Conservation (phyloP, 53 echinoderm and acorn worm species). For the Actinopyga echinites region DNA sequence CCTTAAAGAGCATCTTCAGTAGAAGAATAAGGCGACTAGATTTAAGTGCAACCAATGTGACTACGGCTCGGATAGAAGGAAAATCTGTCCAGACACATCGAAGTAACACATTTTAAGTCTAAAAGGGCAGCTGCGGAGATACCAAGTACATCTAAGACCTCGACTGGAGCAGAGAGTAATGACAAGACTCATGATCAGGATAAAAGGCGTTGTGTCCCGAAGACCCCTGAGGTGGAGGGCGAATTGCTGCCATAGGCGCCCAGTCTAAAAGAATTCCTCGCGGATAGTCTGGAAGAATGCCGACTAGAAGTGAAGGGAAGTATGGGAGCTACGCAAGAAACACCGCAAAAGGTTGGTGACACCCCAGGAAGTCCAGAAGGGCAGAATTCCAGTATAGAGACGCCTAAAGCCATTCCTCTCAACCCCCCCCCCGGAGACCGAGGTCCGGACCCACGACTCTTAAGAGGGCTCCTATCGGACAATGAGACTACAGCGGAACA, state of each 20-base stretch:
- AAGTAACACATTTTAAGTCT: background rate
- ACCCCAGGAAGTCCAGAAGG: background rate
- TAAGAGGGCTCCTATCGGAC: background rate
- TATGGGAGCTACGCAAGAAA: background rate
- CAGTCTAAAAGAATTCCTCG: background rate
- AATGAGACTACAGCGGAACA: background rate
- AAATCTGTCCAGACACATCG: background rate
- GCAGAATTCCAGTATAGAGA: background rate
- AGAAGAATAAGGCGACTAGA: background rate
- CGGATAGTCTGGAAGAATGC: too few species aligned
- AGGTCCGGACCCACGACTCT: background rate
- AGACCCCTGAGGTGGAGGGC: background rate
- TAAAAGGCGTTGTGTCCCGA: too few species aligned
- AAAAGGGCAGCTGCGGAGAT: background rate
- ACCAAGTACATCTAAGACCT: too few species aligned
- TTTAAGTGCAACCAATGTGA: background rate
- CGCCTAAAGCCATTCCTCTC: too few species aligned
- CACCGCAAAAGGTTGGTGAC: background rate
- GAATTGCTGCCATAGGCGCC: background rate
- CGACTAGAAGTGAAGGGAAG: too few species aligned
- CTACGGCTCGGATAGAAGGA: background rate
- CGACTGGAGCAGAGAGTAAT: too few species aligned
- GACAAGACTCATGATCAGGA: too few species aligned
- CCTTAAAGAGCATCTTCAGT: background rate
- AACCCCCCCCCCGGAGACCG: too few species aligned